Evolutionary conservation across 1,140 invertebrate species (phyloP).

Genomic region (Zophobas atratus): DNA sequence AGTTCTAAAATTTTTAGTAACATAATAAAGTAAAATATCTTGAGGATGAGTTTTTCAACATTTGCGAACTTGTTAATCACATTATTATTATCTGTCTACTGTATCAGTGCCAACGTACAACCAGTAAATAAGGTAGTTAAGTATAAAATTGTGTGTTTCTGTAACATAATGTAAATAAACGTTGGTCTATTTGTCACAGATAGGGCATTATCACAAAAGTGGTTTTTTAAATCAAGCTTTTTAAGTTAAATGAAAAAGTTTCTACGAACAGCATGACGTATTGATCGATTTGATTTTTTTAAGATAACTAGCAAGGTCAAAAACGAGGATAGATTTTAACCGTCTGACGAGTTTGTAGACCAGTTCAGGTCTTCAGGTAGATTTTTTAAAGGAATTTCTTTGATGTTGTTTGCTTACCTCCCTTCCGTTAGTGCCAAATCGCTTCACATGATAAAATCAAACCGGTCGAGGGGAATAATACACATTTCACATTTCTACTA

Average conservation of each 20-base stretch:
- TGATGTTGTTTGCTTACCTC: conserved; percentile 33
- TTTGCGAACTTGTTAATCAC: no score
- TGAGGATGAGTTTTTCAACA: no score
- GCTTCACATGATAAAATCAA: conserved; percentile 31
- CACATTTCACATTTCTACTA: conserved; percentile 10
- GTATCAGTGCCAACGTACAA: no score
- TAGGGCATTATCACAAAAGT: neutral
- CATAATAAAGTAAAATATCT: no score
- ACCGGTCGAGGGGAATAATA: conserved; percentile 2
- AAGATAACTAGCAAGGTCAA: conserved; percentile 2
- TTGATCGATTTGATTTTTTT: no score
- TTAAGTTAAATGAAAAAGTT: neutral
- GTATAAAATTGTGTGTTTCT: no score
- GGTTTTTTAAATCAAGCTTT: neutral
- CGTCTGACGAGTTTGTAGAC: conserved; percentile 38
- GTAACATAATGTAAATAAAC: no score
- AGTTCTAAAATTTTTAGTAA: no score
- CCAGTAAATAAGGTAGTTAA: no score
- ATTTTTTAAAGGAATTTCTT: conserved; percentile 45
- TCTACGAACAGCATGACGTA: no score
- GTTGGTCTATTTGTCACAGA: no score
- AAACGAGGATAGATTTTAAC: conserved; percentile 34
- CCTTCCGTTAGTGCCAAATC: conserved; percentile 43
- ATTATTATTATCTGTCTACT: no score
- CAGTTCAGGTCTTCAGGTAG: conserved; percentile 37